Conservation (phyloP, 2,113 vertebrate species). For the Melospiza georgiana region DNA sequence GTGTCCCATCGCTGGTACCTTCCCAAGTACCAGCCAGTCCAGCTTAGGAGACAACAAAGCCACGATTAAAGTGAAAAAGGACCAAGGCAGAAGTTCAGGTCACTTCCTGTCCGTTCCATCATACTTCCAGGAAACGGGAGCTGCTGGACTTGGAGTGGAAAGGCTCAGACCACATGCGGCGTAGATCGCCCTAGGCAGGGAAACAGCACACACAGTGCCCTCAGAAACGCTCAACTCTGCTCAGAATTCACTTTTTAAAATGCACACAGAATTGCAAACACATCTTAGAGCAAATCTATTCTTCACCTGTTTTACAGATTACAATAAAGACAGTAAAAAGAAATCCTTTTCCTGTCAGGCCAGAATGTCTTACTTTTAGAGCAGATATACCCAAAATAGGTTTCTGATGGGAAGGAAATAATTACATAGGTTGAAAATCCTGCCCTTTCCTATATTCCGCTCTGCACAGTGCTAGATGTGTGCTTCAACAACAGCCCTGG, state of each 20-base stretch:
- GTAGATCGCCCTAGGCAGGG: slow-evolving; percentile 88
- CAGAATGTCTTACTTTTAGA: neutral
- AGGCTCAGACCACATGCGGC: slow-evolving; percentile 99
- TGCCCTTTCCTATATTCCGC: neutral
- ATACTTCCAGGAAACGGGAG: slow-evolving; percentile 99
- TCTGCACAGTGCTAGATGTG: neutral
- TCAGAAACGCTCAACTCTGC: neutral
- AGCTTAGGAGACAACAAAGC: slow-evolving; percentile 70
- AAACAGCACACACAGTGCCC: neutral
- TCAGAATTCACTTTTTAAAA: neutral
- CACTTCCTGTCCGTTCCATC: slow-evolving; percentile 77
- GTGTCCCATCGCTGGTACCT: slow-evolving; percentile 55
- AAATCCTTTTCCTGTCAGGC: neutral
- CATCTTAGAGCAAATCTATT: neutral
- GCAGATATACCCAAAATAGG: neutral
- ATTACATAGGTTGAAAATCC: neutral
- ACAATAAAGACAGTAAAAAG: neutral
- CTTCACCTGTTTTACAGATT: neutral
- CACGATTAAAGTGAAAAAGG: slow-evolving; percentile 67
- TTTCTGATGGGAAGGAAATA: neutral
- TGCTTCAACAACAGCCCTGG: neutral
- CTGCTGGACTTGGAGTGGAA: slow-evolving; percentile 96
- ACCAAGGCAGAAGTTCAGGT: slow-evolving; percentile 67
- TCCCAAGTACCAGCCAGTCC: slow-evolving; percentile 70
- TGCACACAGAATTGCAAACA: neutral